Base-by-base conservation (phyloP, 1,140 invertebrate genomes). In the Ganaspis sp. region DNA sequence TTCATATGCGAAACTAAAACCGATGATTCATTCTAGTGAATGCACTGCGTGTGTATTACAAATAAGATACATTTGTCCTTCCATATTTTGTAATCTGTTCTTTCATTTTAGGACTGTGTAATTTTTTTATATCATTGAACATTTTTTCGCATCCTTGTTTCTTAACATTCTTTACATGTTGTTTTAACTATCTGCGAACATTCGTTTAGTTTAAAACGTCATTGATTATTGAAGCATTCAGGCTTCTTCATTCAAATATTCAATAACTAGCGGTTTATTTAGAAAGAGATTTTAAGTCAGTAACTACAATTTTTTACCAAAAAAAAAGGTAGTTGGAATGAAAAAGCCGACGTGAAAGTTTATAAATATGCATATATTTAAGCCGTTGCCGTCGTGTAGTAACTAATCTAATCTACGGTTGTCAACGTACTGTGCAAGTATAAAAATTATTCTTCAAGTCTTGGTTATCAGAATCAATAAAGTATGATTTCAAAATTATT, bases 401-500 rank as follows among this genome's bases (percentile, higher is more conserved):
- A 26, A 64, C 12, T 64, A n/a, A 34, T 29, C 23, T 29, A 29
- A 64, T 29, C 58, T 64, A 29, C 58, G 26, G 12, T 29, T 29
- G 26, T 64, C 21, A 29, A 64, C 58, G 21, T 49, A 49, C 58
- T 29, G 58, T 64, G 58, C 58, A 64, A 64, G 58, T 64, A 29
- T 29, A 29, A 34, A 26, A n/a, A 29, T 64, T 64, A 21, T 29
- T 64, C 29, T 34, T 3, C n/a, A 64, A 64, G 58, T 64, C 23
- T 64, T 64, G 26, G 23, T 26, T 64, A 26, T 64, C 26, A 29
- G 12, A 29, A 64, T 29, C 23, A 29, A 29, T 64, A 64, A 64
- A 26, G 58, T 64, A 64, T 64, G 58, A 64, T 64, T 64, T 64
- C 23, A 29, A 64, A 29, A 15, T 29, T 29, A 29, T 64, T 34